Percentiles rank a stretch among this genome's conserved stretches.
phyloP scores from a whole-genome alignment of 2,888 invertebrate species.

The Panopea generosa region DNA sequence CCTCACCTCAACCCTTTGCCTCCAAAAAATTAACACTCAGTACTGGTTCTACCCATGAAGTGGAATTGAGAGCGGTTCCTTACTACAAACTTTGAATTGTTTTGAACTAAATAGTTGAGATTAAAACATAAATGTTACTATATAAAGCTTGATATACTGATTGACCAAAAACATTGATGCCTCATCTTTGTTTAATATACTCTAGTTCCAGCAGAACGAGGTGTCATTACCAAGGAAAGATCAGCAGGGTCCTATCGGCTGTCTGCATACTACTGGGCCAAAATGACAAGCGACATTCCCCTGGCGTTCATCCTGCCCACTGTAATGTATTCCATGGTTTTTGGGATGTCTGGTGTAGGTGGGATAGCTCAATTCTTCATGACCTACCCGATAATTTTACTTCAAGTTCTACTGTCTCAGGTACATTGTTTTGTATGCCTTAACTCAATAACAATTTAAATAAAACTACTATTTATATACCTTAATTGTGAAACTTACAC shows the following conservation, averaged over 20 bases:
- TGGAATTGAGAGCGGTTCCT: too few species aligned
- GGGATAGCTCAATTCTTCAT: constrained; percentile 86
- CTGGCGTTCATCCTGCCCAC: constrained; percentile 91
- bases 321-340: constrained; percentile 91
- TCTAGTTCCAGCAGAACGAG: constrained; percentile 91
- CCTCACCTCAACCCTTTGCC: too few species aligned
- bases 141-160: too few species aligned
- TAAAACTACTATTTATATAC: too few species aligned
- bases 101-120: too few species aligned
- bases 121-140: too few species aligned
- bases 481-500: background rate
- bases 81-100: too few species aligned
- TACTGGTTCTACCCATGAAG: too few species aligned
- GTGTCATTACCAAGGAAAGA: constrained; percentile 92
- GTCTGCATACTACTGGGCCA: constrained; percentile 92
- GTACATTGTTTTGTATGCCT: constrained; percentile 80
- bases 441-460: background rate
- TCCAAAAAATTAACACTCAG: too few species aligned
- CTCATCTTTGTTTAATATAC: background rate
- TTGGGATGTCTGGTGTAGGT: constrained; percentile 91
- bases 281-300: constrained; percentile 93
- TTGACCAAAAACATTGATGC: too few species aligned
- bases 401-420: constrained; percentile 91
- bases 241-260: constrained; percentile 92
- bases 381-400: constrained; percentile 87